Evolutionary conservation across 2,113 vertebrate genomes (phyloP).

Genomic region (Tupaia chinensis): DNA sequence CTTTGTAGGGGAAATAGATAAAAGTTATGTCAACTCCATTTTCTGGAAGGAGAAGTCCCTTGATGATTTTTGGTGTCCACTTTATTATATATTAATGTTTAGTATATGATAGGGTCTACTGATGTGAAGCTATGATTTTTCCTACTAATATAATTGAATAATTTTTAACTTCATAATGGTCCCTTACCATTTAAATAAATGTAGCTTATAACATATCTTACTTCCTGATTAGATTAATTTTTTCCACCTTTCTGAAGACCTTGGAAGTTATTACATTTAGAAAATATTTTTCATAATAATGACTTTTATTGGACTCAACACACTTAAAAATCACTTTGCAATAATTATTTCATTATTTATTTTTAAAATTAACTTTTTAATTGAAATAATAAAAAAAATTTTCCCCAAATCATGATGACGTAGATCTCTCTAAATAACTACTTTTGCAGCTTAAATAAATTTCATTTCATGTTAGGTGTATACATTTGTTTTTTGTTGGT

Average conservation of each 20-base stretch:
- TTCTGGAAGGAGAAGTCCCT: not conserved
- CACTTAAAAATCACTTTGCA: not conserved
- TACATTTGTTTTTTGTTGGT: not conserved
- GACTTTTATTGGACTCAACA: not conserved
- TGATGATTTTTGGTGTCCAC: not conserved
- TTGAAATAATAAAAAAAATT: not conserved
- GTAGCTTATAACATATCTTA: conserved; percentile 7
- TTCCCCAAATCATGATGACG: not conserved
- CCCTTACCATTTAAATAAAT: not conserved
- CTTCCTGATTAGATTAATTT: not conserved
- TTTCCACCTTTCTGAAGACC: not conserved
- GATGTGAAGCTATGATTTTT: not conserved
- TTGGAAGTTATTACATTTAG: not conserved
- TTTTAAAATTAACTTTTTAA: too few species aligned
- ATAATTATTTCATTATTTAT: too few species aligned
- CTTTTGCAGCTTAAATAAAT: not conserved
- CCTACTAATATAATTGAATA: not conserved
- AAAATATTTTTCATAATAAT: not conserved
- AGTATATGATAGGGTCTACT: not conserved
- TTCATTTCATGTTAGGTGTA: not conserved
- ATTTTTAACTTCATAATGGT: not conserved
- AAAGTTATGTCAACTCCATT: not conserved
- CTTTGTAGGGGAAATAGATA: not conserved
- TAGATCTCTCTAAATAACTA: not conserved
- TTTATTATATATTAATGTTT: not conserved